Evolutionary conservation across 2,888 invertebrate genomes (phyloP), one percentile per base, ranked within the genome.

Genomic region (Leptogaster cylindrica): DNA sequence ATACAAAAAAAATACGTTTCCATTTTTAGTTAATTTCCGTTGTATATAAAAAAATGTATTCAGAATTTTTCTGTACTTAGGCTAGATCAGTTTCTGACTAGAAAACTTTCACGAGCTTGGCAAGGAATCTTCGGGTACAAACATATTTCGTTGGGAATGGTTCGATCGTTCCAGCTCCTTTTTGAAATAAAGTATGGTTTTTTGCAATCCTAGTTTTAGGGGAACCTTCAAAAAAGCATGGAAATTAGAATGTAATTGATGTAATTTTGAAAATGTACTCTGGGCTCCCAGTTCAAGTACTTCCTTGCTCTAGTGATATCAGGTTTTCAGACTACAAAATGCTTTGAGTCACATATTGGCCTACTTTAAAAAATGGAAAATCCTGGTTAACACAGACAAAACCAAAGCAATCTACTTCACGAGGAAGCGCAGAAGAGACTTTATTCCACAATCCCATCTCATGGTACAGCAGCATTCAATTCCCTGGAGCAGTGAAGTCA

Each of bases 151-250:
- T 73, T 86, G 84, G 48, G 84, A 84, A 77, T 87, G 84, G 73
- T 81, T 85, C 39, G 84, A 83, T 71, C 86, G 82, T 73, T 85
- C 84, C 68, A 99, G 83, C 82, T 98, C 98, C 77, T 91, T 90
- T 71, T 88, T 88, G 81, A 99, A 99, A 81, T 97, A 99, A 69
- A 91, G 89, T 68, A 98, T 93, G 27, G 98, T 98, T 82, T 89
- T 90, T 74, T 91, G 88, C 10, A 99, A 85, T 23, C 99, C 99
- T 67, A 89, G 88, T 79, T 89, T 86, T 74, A 99, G 83, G 2
- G 91, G 85, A 10, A 93, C 88, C 87, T 91, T 79, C 58, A 76
- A 74, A 46, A 44, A 27, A 18, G 16, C 27, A 23, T 28, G 6
- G 28, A 16, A 51, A 31, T 8, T 44, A 44, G 1, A 28, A 68